These are phyloP conservation scores for Oxystoma pomonae DNA, from an alignment of 2,888 invertebrate genomes.

Conservation along the genomic window DNA sequence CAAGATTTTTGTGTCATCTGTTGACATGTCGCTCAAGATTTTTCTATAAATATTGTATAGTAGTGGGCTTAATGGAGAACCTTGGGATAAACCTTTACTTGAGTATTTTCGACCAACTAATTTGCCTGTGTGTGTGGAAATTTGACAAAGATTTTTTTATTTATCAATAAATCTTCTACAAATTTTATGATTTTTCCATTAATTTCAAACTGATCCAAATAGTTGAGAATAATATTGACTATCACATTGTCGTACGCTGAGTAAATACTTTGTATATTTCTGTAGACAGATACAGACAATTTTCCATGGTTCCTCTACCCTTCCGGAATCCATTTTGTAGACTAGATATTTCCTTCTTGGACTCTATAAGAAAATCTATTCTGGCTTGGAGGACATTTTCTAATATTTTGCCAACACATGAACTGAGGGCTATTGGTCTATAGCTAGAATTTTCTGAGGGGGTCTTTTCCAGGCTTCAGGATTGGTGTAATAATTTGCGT, in stretches of 20 bases:
- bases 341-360: neutral
- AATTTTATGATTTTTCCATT: constrained; percentile 1
- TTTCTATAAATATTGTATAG: neutral
- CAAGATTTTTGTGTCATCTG: neutral
- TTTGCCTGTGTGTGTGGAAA: neutral
- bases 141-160: neutral
- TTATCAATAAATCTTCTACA: neutral
- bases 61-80: neutral
- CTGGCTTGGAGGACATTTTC: constrained; percentile 10
- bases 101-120: neutral
- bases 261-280: constrained; percentile 2
- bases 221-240: constrained; percentile 4
- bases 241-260: constrained; percentile 14
- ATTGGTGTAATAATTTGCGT: constrained; percentile 1
- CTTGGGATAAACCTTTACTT: neutral
- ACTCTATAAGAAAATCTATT: constrained; percentile 10
- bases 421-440: constrained; percentile 10
- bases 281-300: neutral
- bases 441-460: constrained; percentile 3
- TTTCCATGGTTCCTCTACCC: neutral
- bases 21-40: neutral
- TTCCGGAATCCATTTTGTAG: constrained; percentile 13
- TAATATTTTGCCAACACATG: constrained; percentile 10
- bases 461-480: constrained; percentile 8
- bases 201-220: neutral